Base-by-base conservation (phyloP, 2,888 invertebrate genomes). In the Altica lythri region DNA sequence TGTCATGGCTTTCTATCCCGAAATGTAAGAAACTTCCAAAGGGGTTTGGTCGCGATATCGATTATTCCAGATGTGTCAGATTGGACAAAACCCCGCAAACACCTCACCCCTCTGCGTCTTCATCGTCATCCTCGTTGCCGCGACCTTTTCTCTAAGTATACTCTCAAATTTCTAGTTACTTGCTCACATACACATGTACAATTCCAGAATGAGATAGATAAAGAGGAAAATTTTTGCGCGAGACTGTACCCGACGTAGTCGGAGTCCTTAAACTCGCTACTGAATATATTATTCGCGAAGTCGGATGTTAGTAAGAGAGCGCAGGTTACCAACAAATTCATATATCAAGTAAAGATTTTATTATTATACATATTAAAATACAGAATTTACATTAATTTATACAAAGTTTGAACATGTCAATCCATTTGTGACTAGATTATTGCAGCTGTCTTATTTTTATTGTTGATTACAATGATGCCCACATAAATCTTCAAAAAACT, bases 41-140 rank as follows among this genome's bases (percentile, higher is more conserved):
- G 61, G 47, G 58, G 57, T 62, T 58, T 68, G 69, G 37, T 51
- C 22, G 70, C 66, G 68, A 72, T 74, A 75, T 75, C 73, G 75
- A 74, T 75, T 74, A 75, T 74, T 74, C 71, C 71, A 65, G 68
- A 71, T 63, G 62, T 57, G 60, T 60, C 60, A 53, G 60, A 60
- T 62, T 40, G 59, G 44, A 53, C 53, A 53, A 59, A 4, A 8
- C 17, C 29, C 30, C 14, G 3, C 10, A 16, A 32, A 25, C 52
- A 38, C 46, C 47, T 29, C 48, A 34, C 44, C 27, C 35, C 43
- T 35, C 43, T 16, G 32, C 12, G 9, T 30, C 43, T 3, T 22
- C 19, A 5, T 37, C 37, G n/a, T 49, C 44, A 12, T 29, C 49
- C 30, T 29, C 32, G 43, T 30, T 32, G 42, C 43, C 57, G 53